These are phyloP conservation scores for Huso huso DNA, from an alignment of 2,797 vertebrate species.

Conservation along the genomic window DNA sequence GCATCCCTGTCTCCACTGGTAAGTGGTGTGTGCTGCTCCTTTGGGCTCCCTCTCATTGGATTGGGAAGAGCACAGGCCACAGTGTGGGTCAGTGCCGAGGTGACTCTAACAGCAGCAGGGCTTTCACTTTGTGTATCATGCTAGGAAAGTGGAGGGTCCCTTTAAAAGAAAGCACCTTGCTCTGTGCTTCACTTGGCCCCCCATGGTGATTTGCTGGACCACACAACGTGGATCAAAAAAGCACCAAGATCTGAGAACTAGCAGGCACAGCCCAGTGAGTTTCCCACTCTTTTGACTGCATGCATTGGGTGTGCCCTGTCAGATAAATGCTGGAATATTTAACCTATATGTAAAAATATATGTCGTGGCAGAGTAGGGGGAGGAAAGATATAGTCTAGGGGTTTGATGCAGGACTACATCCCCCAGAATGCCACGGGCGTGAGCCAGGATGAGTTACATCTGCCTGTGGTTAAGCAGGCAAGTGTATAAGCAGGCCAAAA, in stretches of 20 bases:
- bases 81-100: not conserved
- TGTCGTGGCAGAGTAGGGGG: no score
- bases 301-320: conserved; percentile 1
- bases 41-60: no score
- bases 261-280: conserved; percentile 4
- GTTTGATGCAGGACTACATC: no score
- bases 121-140: not conserved
- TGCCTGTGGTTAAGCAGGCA: no score
- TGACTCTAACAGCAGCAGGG: not conserved
- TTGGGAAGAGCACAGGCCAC: not conserved
- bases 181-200: not conserved
- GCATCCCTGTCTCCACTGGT: no score
- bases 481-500: no score
- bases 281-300: conserved; percentile 2
- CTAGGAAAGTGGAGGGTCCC: not conserved
- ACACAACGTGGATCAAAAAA: conserved; percentile 4
- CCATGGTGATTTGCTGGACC: conserved; percentile 2
- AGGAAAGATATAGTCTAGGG: no score
- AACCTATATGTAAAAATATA: no score
- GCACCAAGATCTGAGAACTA: not conserved
- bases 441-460: no score
- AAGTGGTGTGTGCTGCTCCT: not conserved
- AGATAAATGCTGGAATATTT: not conserved
- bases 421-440: no score
- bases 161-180: conserved; percentile 1